These are phyloP conservation scores for Oryctes rhinoceros DNA, from an alignment of 1,140 invertebrate genomes.

Conservation along the genomic window DNA sequence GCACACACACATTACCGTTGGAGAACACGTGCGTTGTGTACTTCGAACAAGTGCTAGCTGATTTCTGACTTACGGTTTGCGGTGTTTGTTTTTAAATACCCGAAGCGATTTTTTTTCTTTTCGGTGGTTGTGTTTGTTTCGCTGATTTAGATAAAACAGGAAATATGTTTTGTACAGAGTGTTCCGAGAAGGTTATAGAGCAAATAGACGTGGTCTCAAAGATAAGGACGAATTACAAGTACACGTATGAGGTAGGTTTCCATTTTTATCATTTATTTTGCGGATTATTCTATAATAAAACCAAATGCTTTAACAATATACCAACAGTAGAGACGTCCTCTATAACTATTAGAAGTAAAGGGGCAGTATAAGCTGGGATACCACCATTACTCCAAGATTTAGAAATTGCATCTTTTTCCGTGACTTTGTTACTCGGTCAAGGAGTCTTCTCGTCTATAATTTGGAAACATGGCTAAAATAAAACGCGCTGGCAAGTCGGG, in stretches of 20 bases:
- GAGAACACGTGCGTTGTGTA: slow-evolving; percentile 1
- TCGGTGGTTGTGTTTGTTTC: neutral
- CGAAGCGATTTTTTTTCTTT: neutral
- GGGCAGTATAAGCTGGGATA: too few relatives aligned
- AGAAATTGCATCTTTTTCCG: too few relatives aligned
- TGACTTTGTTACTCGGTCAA: too few relatives aligned
- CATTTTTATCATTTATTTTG: neutral
- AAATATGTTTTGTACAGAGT: slow-evolving; percentile 47
- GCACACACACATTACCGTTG: slow-evolving; percentile 18
- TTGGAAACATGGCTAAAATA: too few relatives aligned
- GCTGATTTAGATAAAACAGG: too few relatives aligned
- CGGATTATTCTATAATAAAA: too few relatives aligned
- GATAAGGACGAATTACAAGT: slow-evolving; percentile 47
- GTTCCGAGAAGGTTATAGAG: slow-evolving; percentile 46
- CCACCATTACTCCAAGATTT: too few relatives aligned
- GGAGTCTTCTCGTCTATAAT: too few relatives aligned
- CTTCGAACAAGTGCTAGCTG: slow-evolving; percentile 17
- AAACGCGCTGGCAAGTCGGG: too few relatives aligned
- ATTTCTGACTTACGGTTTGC: neutral
- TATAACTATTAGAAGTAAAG: too few relatives aligned
- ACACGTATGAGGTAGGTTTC: slow-evolving; percentile 49
- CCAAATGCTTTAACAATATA: too few relatives aligned
- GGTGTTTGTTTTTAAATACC: neutral
- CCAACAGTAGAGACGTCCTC: too few relatives aligned
- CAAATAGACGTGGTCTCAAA: slow-evolving; percentile 45